Percentiles rank a stretch among this genome's conserved stretches.
phyloP scores from a whole-genome alignment of 1,140 invertebrate species.

The Teleopsis dalmanni region DNA sequence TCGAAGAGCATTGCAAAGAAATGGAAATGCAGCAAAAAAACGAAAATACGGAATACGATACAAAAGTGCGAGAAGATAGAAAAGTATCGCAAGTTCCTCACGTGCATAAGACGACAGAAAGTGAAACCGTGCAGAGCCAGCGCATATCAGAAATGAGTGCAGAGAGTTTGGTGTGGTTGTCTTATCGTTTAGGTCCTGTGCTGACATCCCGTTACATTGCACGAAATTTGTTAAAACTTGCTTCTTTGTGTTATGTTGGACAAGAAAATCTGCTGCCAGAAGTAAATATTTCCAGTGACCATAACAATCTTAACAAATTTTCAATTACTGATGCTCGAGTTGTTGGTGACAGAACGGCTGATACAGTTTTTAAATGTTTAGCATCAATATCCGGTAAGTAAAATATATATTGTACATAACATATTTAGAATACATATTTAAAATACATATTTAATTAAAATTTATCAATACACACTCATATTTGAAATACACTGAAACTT shows the following conservation, averaged over 20 bases:
- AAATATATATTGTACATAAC: conserved; percentile 44
- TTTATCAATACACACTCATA: too few relatives aligned
- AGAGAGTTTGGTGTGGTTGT: conserved; percentile 86
- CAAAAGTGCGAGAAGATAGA: conserved; percentile 12
- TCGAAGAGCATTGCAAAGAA: conserved; percentile 15
- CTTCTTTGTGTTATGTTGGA: conserved; percentile 87
- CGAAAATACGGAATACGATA: conserved; percentile 7
- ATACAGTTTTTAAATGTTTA: conserved; percentile 80
- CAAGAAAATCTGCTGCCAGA: conserved; percentile 63
- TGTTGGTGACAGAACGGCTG: conserved; percentile 73
- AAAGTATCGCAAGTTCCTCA: conserved; percentile 38
- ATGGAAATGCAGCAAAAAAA: neutral
- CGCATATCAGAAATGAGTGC: conserved; percentile 82
- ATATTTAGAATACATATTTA: neutral
- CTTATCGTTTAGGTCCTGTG: conserved; percentile 89
- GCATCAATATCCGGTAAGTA: conserved; percentile 61
- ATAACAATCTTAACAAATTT: conserved; percentile 48
- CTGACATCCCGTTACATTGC: conserved; percentile 85
- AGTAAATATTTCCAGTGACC: conserved; percentile 30
- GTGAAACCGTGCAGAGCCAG: conserved; percentile 43
- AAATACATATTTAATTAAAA: too few relatives aligned
- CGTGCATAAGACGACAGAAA: conserved; percentile 30
- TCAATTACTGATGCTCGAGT: conserved; percentile 54
- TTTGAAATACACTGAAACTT: neutral
- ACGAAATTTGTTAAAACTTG: conserved; percentile 84